Evolutionary conservation across 2,888 invertebrate species (phyloP).

Genomic region (Aspidiotus rigidus): DNA sequence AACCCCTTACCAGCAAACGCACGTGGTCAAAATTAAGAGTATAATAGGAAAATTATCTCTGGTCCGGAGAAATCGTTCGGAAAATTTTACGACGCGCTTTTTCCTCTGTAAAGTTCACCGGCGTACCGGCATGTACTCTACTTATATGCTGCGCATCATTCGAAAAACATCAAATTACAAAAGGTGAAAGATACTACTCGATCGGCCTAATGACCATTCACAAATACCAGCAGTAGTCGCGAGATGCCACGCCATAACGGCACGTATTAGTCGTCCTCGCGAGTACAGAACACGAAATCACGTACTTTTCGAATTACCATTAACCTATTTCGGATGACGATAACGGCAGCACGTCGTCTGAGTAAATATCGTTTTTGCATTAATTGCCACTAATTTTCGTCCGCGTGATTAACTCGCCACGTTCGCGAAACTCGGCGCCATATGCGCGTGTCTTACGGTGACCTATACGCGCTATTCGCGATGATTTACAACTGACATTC

Average conservation of each 20-base stretch:
- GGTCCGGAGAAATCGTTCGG: constrained; percentile 9
- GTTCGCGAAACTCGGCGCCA: no score
- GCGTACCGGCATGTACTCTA: no score
- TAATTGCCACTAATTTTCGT: no score
- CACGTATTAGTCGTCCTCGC: background rate
- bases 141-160: no score
- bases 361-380: no score
- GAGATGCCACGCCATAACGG: background rate
- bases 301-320: constrained; percentile 1
- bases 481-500: no score
- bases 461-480: no score
- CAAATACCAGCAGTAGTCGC: background rate
- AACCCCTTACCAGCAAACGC: constrained; percentile 10
- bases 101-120: background rate
- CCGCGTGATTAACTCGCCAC: no score
- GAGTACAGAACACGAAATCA: background rate
- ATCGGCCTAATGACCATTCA: background rate
- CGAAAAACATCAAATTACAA: background rate
- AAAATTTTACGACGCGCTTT: constrained; percentile 14
- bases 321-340: constrained; percentile 4
- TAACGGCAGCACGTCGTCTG: background rate
- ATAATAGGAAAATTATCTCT: constrained; percentile 15
- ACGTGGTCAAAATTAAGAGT: constrained; percentile 17
- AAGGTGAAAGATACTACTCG: background rate
- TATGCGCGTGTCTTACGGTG: no score